Evolutionary conservation across 92 coral and sea anemone genomes (phyloP).

Genomic region (Porites lobata): DNA sequence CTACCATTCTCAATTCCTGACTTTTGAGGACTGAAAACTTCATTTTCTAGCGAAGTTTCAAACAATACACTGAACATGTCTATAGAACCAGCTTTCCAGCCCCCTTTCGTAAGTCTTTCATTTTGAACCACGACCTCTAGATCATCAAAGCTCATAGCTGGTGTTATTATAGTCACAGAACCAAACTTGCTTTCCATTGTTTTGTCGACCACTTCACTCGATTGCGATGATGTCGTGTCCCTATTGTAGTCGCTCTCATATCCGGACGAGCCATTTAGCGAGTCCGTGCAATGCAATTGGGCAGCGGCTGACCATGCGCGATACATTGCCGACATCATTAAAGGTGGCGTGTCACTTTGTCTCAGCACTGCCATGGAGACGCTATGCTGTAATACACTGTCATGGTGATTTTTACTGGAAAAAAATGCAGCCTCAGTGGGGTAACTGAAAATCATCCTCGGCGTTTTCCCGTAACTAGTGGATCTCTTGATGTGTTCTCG

Average conservation of each 20-base stretch:
- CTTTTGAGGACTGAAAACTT: neutral
- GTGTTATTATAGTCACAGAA: slow-evolving; percentile 20
- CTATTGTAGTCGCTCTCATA: slow-evolving; percentile 30
- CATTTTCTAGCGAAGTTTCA: slow-evolving; percentile 19
- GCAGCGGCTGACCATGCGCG: slow-evolving; percentile 48
- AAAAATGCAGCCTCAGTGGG: slow-evolving; percentile 28
- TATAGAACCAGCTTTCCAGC: neutral
- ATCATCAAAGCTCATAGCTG: slow-evolving; percentile 40
- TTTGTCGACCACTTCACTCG: neutral
- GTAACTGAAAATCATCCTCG: slow-evolving; percentile 16
- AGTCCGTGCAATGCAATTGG: slow-evolving; percentile 25
- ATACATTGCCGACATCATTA: slow-evolving; percentile 34
- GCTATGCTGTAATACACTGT: slow-evolving; percentile 12
- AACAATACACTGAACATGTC: slow-evolving; percentile 28
- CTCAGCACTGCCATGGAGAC: slow-evolving; percentile 35
- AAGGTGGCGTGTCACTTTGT: slow-evolving; percentile 9
- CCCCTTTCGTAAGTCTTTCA: neutral
- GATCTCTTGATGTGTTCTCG: neutral
- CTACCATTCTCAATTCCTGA: neutral
- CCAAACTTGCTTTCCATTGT: neutral
- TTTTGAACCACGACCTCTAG: slow-evolving; percentile 5
- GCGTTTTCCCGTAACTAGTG: neutral
- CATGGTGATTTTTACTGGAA: neutral
- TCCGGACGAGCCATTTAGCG: slow-evolving; percentile 35
- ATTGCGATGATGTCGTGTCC: slow-evolving; percentile 4